phyloP scores from a whole-genome alignment of 1,140 invertebrate species.

The Thaumatotibia leucotreta region DNA sequence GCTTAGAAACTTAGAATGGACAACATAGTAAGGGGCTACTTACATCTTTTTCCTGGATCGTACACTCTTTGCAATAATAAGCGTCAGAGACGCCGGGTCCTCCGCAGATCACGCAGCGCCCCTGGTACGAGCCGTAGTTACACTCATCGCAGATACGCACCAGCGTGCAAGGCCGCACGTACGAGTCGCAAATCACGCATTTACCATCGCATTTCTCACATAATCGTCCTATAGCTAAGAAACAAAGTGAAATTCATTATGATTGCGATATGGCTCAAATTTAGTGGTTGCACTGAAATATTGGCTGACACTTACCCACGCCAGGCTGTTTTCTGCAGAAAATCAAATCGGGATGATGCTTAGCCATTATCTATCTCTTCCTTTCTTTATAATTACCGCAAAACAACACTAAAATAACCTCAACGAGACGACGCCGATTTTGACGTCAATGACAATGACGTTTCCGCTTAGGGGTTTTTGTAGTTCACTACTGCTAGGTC shows the following conservation, averaged over 20 bases:
- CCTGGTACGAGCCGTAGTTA: slow-evolving; percentile 99
- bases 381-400: neutral
- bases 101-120: slow-evolving; percentile 99
- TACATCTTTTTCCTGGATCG: slow-evolving; percentile 99
- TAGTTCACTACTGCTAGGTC: neutral
- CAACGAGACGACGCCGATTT: slow-evolving; percentile 2
- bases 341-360: slow-evolving; percentile 99
- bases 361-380: slow-evolving; percentile 89
- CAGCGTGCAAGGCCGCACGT: slow-evolving; percentile 97
- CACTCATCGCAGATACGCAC: slow-evolving; percentile 99
- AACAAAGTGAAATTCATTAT: slow-evolving; percentile 21
- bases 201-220: slow-evolving; percentile 99
- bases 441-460: neutral
- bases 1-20: too few species aligned
- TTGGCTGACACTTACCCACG: slow-evolving; percentile 85
- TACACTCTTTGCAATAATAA: slow-evolving; percentile 99
- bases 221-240: slow-evolving; percentile 93
- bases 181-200: slow-evolving; percentile 99
- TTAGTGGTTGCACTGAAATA: neutral
- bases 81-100: slow-evolving; percentile 99
- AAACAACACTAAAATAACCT: slow-evolving; percentile 19
- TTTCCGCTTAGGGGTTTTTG: neutral
- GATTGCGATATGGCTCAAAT: slow-evolving; percentile 14
- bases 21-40: slow-evolving; percentile 64
- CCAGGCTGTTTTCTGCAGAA: slow-evolving; percentile 99